These are phyloP conservation scores for Bombus breviceps DNA, from an alignment of 1,140 invertebrate genomes.

Conservation along the genomic window DNA sequence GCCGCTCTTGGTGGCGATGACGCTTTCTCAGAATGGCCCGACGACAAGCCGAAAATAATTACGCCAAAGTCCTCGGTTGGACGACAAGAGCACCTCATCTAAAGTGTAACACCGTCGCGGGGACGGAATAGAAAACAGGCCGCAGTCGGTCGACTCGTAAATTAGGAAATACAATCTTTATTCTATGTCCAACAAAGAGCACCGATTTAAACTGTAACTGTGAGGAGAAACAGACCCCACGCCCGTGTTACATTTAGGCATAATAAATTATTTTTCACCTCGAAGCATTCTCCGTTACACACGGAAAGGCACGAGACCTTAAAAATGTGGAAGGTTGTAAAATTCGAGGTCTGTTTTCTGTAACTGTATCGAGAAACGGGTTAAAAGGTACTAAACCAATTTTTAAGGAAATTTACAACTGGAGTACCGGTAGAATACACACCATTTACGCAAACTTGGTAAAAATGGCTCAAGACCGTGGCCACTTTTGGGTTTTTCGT, in stretches of 20 bases:
- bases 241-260: conserved; percentile 57
- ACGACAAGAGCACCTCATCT: conserved; percentile 64
- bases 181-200: conserved; percentile 60
- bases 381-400: conserved; percentile 73
- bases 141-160: conserved; percentile 67
- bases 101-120: conserved; percentile 70
- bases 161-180: conserved; percentile 67
- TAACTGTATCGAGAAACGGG: conserved; percentile 71
- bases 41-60: conserved; percentile 59
- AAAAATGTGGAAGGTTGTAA: conserved; percentile 29
- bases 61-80: conserved; percentile 15
- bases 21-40: conserved; percentile 27
- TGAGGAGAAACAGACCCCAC: conserved; percentile 70
- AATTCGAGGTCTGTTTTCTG: conserved; percentile 65
- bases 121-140: conserved; percentile 21
- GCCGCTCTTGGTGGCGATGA: conserved; percentile 7
- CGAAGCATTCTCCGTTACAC: neutral
- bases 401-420: conserved; percentile 73
- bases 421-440: conserved; percentile 23
- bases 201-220: conserved; percentile 78
- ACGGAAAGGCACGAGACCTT: neutral
- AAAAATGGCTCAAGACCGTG: conserved; percentile 49
- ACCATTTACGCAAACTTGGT: conserved; percentile 64
- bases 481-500: conserved; percentile 14
- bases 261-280: conserved; percentile 74